A percentile compares a stretch with the other conserved stretches of the same genome.
Conservation (phyloP, 1,140 invertebrate genomes). For the Glomeris maerens region DNA sequence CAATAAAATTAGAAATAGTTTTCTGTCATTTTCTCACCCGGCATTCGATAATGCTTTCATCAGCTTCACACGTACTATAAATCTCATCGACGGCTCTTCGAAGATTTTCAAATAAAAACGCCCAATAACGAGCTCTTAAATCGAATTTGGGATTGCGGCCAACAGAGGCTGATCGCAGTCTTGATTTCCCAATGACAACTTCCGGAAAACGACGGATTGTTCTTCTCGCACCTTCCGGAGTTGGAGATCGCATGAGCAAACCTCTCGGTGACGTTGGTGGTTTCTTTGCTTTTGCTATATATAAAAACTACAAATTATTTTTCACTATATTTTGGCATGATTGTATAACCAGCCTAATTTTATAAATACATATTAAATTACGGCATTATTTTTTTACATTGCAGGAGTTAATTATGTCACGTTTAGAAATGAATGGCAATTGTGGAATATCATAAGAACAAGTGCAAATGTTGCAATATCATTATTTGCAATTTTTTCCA, state of each 20-base stretch:
- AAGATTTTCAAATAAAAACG: constrained; percentile 83
- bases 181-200: constrained; percentile 19
- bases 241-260: not conserved
- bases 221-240: not conserved
- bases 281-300: not conserved
- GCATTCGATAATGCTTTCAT: constrained; percentile 46
- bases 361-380: constrained; percentile 3
- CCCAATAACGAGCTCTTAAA: constrained; percentile 81
- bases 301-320: too few species aligned
- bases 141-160: constrained; percentile 76
- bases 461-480: too few species aligned
- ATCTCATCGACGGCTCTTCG: constrained; percentile 68
- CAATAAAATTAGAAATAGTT: not conserved
- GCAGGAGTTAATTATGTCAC: too few species aligned
- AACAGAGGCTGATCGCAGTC: constrained; percentile 65
- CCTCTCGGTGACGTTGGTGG: not conserved
- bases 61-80: constrained; percentile 46
- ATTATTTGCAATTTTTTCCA: too few species aligned
- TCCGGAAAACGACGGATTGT: not conserved
- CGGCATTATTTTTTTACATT: too few species aligned
- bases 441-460: too few species aligned
- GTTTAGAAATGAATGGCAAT: too few species aligned
- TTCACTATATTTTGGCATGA: too few species aligned
- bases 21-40: constrained; percentile 32
- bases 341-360: too few species aligned